phyloP scores from a whole-genome alignment of 2,797 vertebrate genomes.

The Amblyraja radiata region DNA sequence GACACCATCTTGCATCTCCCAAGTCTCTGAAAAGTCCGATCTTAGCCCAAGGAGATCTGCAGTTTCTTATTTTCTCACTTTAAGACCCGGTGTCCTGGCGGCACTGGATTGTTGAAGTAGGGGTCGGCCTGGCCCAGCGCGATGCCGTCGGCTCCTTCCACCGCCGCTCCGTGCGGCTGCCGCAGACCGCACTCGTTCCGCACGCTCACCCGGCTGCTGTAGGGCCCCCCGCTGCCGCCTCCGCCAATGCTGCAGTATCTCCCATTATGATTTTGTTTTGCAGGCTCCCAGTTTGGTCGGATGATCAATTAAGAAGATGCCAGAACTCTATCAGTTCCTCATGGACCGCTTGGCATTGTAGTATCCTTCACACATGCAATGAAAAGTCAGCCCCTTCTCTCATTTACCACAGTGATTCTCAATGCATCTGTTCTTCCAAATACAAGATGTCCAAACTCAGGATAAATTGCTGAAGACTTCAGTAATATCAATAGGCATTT shows the following conservation, averaged over 20 bases:
- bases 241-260: neutral
- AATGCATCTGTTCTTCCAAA: neutral
- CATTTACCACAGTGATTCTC: neutral
- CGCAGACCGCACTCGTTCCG: no score
- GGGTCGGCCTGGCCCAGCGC: no score
- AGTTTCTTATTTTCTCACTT: no score
- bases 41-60: no score
- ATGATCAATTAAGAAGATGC: conserved; percentile 76
- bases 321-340: conserved; percentile 67
- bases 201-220: no score
- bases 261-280: conserved; percentile 14
- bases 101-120: no score
- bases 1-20: no score
- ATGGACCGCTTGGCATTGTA: conserved; percentile 69
- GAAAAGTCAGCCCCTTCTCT: neutral
- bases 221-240: no score
- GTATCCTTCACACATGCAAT: conserved; percentile 61
- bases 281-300: conserved; percentile 74
- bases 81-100: no score
- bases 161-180: no score
- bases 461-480: neutral
- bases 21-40: no score
- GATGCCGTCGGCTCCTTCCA: no score
- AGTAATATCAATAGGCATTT: neutral
- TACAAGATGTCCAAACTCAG: neutral